Evolutionary conservation across 1,140 invertebrate genomes (phyloP), one percentile per base, ranked within the genome.

Genomic region (Drosophila ficusphila): DNA sequence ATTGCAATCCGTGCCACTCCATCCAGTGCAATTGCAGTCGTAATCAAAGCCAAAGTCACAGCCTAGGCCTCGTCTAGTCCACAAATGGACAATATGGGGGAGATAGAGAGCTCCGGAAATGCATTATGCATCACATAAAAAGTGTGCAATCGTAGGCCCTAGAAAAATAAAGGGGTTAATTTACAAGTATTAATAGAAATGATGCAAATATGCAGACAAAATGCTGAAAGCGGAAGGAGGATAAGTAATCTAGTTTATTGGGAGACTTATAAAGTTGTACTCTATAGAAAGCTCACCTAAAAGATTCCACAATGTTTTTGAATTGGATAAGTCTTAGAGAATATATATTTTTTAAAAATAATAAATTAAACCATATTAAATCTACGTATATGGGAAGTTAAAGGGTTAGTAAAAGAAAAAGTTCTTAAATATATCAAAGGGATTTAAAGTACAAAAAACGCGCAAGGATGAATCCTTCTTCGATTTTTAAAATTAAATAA

Each of bases 41-140:
- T 52, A 72, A 73, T 72, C 68, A 72, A 73, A 73, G 68, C 70
- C 70, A 73, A 73, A 73, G 70, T 73, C 70, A 73, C 62, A 73
- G 56, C 67, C 70, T 73, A 73, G 70, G 68, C 48, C 70, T 73
- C 52, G 54, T 71, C 44, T 72, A 72, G 57, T 72, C 42, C 12
- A 14, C 29, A n/a, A n/a, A n/a, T n/a, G n/a, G n/a, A n/a, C n/a
- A 12, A 61, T 46, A 27, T 33, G 23, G 44, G 47, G 38, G 52
- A 47, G 52, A 48, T 70, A 25, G 29, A 49, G 39, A 36, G 29
- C 11, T 44, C 60, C 60, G 60, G 60, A 64, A 64, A 60, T 60
- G 60, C 60, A 69, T 69, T 67, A 33, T 67, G 57, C 42, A 41
- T 42, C 27, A 8, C 12, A 36, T 44, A 42, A 62, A 58, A 31